Evolutionary conservation across 1,140 invertebrate species (phyloP), one percentile per base, ranked within the genome.

Genomic region (Macrocentrus cingulum): DNA sequence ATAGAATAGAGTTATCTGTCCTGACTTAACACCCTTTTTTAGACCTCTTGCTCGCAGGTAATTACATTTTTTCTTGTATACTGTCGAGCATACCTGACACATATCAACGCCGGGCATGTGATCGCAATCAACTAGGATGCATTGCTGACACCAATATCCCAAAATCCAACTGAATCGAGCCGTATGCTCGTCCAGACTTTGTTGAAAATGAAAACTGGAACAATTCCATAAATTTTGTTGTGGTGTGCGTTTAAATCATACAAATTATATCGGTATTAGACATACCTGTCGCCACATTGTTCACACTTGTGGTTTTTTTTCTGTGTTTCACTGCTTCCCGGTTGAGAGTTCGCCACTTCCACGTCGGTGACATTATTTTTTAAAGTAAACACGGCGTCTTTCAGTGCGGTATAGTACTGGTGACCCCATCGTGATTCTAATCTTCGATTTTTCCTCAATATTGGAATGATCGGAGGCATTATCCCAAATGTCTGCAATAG

Each of bases 251-350:
- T 32, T 22, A 44, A 16, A 41, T 16, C 29, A 44, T 52, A 8
- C 5, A 19, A 23, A 49, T 50, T 39, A 53, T 36, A 22, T 16
- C 15, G 16, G 13, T 13, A n/a, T n/a, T n/a, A n/a, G n/a, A 52
- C 69, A 67, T 55, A 78, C 76, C 75, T 60, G 60, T 78, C 76
- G 58, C 63, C 71, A 23, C 76, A 77, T 9, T 72, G 66, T 37
- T 65, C 52, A 50, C 76, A 78, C 19, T 60, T 42, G n/a, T 66
- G 67, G 39, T 66, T 50, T 4, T 56, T 34, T 20, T 65, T 37
- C 16, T 11, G 42, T 29, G 55, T 57, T 41, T 56, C 39, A 55
- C 50, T 59, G n/a, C 69, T 51, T 19, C 63, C 23, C 50, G 50
- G 62, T 18, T 77, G 39, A 7, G 53, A 42, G 13, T 56, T 51